Percentiles rank a stretch among this genome's conserved stretches.
Evolutionary conservation across 2,113 vertebrate species (phyloP).

Genomic region (Ameiurus melas): DNA sequence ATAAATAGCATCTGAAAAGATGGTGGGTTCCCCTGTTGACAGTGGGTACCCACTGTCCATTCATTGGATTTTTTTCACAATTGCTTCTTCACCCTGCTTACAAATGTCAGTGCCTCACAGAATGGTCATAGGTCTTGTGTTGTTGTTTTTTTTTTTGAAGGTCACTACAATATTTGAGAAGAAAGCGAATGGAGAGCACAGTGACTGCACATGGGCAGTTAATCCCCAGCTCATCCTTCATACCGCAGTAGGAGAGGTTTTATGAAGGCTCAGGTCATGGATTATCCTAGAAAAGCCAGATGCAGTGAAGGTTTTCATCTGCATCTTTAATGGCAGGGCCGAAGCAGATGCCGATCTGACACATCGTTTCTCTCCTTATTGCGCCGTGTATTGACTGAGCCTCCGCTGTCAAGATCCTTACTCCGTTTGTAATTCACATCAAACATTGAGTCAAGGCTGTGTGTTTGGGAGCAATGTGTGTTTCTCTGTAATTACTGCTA

Average conservation of each 20-base stretch:
- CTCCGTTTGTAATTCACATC: not conserved
- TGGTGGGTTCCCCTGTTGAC: not conserved
- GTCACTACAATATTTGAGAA: slow-evolving; percentile 16
- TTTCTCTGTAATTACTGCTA: not conserved
- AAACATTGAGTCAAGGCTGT: not conserved
- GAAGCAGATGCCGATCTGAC: not conserved
- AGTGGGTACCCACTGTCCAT: not conserved
- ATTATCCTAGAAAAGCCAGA: slow-evolving; percentile 14
- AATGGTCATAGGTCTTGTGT: not conserved
- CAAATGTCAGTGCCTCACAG: slow-evolving; percentile 14
- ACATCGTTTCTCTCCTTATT: slow-evolving; percentile 19
- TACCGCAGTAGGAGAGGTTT: slow-evolving; percentile 14
- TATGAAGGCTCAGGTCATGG: slow-evolving; percentile 19
- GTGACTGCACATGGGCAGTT: not conserved
- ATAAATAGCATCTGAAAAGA: not conserved
- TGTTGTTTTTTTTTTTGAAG: slow-evolving; percentile 8
- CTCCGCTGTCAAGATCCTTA: not conserved
- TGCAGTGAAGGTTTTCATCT: not conserved
- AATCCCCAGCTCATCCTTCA: slow-evolving; percentile 11
- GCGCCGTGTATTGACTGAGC: not conserved
- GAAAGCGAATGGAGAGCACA: not conserved
- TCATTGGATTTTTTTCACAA: not conserved
- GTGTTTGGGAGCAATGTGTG: not conserved
- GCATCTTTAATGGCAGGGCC: not conserved
- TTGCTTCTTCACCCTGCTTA: not conserved